Conservation (phyloP, 2,888 invertebrate species). For the Calephelis perditalis region DNA sequence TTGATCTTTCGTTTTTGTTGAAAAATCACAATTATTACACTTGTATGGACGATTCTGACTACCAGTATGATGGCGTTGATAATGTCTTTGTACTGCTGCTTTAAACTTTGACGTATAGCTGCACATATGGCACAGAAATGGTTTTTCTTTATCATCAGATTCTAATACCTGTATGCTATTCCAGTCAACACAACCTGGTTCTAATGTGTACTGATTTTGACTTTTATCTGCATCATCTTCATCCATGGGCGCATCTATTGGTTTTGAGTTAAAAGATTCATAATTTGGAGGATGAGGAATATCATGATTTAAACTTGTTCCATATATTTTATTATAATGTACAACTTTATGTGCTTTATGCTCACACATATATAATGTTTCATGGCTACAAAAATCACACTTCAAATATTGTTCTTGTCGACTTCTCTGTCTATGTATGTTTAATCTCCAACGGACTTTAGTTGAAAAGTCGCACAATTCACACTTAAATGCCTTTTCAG, state of each 20-base stretch:
- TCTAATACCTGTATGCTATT: constrained; percentile 49
- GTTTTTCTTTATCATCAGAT: constrained; percentile 40
- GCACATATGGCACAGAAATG: constrained; percentile 51
- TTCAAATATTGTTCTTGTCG: constrained; percentile 37
- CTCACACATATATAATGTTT: constrained; percentile 48
- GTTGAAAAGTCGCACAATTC: constrained; percentile 53
- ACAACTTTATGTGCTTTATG: constrained; percentile 46
- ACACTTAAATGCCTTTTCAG: constrained; percentile 46
- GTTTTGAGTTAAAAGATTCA: constrained; percentile 17
- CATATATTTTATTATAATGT: constrained; percentile 33
- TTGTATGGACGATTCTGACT: constrained; percentile 46
- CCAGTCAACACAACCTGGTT: constrained; percentile 46
- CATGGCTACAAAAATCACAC: constrained; percentile 46
- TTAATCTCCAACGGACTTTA: constrained; percentile 47
- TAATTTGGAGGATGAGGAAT: constrained; percentile 18
- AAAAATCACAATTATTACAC: constrained; percentile 55
- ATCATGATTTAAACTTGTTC: constrained; percentile 17
- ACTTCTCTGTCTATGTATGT: constrained; percentile 47
- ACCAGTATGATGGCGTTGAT: constrained; percentile 53
- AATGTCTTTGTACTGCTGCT: constrained; percentile 57
- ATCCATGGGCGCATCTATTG: constrained; percentile 3
- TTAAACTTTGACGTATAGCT: constrained; percentile 51
- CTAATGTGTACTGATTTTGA: constrained; percentile 41
- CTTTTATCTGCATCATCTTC: constrained; percentile 13
- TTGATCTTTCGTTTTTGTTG: constrained; percentile 60